These are phyloP conservation scores for Odontamblyopus lacepedii DNA, from an alignment of 2,797 vertebrate species.

Conservation along the genomic window DNA sequence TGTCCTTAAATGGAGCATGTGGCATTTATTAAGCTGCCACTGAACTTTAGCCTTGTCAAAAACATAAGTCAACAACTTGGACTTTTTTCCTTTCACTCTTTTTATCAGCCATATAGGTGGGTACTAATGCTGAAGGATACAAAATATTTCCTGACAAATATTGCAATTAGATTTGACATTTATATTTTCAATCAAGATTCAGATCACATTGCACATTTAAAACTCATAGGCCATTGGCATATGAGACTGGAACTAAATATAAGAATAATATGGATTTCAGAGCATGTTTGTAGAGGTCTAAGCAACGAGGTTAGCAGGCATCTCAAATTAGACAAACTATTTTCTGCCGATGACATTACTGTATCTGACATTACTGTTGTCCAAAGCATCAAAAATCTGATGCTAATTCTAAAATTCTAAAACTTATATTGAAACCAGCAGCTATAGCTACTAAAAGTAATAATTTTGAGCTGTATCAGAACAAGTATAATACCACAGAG, in stretches of 20 bases:
- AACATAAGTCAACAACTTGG: constrained; percentile 41
- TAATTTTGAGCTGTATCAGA: too few species aligned
- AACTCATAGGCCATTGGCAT: background rate
- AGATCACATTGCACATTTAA: too few species aligned
- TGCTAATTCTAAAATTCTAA: too few species aligned
- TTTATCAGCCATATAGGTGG: background rate
- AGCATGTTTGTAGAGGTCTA: background rate
- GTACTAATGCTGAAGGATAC: background rate
- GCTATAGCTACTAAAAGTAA: too few species aligned
- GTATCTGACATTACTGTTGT: too few species aligned
- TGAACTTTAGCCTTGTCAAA: constrained; percentile 54
- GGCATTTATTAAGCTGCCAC: constrained; percentile 48
- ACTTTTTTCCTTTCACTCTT: background rate
- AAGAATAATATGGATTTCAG: constrained; percentile 2
- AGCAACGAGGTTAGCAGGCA: background rate
- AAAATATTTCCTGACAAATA: too few species aligned
- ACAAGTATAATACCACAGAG: too few species aligned
- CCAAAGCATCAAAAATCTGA: too few species aligned
- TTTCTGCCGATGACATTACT: too few species aligned
- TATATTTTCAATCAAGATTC: too few species aligned
- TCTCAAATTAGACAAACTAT: background rate
- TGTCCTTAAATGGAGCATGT: constrained; percentile 48
- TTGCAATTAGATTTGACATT: too few species aligned
- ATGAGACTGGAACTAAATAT: background rate
- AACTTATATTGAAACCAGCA: too few species aligned